These are phyloP conservation scores for Papilio glaucus DNA, from an alignment of 1,140 invertebrate species.

Conservation along the genomic window DNA sequence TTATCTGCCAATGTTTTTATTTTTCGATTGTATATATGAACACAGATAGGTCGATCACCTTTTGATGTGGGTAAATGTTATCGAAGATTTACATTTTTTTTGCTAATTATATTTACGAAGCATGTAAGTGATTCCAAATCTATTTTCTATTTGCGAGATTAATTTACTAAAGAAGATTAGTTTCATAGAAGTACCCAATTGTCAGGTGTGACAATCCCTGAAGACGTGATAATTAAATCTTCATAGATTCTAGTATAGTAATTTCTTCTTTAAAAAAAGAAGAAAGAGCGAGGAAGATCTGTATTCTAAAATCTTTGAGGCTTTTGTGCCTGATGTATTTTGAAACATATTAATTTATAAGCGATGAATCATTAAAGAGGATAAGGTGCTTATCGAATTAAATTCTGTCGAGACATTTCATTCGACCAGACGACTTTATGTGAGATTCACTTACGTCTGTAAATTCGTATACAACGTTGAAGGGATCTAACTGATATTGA, in stretches of 20 bases:
- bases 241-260: neutral
- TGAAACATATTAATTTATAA: conserved; percentile 8
- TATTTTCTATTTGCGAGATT: neutral
- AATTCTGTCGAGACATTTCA: neutral
- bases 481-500: too few species aligned
- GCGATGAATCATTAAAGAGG: neutral
- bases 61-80: conserved; percentile 14
- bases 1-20: conserved; percentile 19
- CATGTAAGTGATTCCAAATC: neutral
- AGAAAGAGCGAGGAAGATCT: too few species aligned
- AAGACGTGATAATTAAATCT: neutral
- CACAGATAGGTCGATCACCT: conserved; percentile 15
- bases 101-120: neutral
- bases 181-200: neutral
- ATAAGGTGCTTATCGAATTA: conserved; percentile 1
- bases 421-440: neutral
- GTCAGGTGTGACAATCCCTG: neutral
- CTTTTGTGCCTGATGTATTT: neutral
- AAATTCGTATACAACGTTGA: too few species aligned
- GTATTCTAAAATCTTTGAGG: too few species aligned
- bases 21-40: neutral
- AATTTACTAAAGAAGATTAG: neutral
- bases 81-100: neutral
- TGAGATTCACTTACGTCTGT: neutral
- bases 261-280: too few species aligned